Evolutionary conservation across 2,113 vertebrate species (phyloP).

Genomic region (Aplodontia rufa): DNA sequence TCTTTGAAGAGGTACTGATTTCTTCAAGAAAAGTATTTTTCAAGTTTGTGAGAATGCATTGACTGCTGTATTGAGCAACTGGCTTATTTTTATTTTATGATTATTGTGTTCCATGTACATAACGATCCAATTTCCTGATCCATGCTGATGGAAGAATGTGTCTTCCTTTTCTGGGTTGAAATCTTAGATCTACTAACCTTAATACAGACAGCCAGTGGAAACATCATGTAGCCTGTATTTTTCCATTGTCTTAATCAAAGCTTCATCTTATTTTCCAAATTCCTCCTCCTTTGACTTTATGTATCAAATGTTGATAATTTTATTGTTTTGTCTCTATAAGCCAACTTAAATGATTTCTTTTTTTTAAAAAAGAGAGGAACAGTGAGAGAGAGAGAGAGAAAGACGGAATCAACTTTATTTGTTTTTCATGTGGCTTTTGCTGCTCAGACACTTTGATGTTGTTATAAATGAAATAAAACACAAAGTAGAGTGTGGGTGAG

Average conservation of each 20-base stretch:
- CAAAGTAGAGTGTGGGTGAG: too few relatives aligned
- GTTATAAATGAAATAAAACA: too few relatives aligned
- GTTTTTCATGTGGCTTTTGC: too few relatives aligned
- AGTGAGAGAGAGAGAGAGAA: too few relatives aligned
- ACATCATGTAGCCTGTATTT: background rate
- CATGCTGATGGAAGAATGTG: background rate
- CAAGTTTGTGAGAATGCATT: background rate
- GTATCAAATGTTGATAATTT: background rate
- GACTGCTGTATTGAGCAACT: background rate
- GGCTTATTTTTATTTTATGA: background rate
- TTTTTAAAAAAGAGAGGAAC: too few relatives aligned
- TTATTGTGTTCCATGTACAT: background rate
- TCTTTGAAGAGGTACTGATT: background rate
- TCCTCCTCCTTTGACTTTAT: background rate
- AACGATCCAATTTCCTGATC: background rate
- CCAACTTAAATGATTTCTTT: too few relatives aligned
- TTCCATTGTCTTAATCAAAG: background rate
- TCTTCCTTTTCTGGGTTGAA: background rate
- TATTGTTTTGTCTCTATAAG: background rate
- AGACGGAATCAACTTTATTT: too few relatives aligned
- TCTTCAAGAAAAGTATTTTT: constrained; percentile 27
- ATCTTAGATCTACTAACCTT: background rate
- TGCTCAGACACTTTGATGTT: too few relatives aligned
- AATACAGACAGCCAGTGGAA: background rate
- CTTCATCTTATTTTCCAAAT: background rate